Evolutionary conservation across 2,113 vertebrate genomes (phyloP).

Genomic region (Leptocoma aspasia): DNA sequence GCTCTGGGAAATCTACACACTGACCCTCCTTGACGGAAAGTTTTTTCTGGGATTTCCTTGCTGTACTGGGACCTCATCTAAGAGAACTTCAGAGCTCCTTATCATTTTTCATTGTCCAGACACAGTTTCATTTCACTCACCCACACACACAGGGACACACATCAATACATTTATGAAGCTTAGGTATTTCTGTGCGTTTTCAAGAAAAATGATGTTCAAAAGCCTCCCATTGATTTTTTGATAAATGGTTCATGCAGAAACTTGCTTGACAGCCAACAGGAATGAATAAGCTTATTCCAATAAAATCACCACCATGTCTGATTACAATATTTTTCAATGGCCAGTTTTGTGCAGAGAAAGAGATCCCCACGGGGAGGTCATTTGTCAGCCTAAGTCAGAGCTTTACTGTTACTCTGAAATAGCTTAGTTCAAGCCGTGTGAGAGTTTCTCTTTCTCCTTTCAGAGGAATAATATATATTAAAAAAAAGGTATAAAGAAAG

Average conservation of each 20-base stretch:
- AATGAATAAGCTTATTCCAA: conserved; percentile 65
- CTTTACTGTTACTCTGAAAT: conserved; percentile 33
- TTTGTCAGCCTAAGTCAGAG: conserved; percentile 45
- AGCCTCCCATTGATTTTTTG: conserved; percentile 51
- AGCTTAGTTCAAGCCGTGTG: not conserved
- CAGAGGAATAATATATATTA: not conserved
- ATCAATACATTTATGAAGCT: conserved; percentile 43
- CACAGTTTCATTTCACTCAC: conserved; percentile 20
- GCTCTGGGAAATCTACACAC: not conserved
- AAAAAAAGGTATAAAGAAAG: not conserved
- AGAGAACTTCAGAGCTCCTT: not conserved
- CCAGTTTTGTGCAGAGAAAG: conserved; percentile 48
- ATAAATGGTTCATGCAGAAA: conserved; percentile 47
- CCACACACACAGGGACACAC: not conserved
- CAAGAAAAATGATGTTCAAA: conserved; percentile 45
- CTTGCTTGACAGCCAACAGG: conserved; percentile 54
- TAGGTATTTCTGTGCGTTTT: conserved; percentile 17
- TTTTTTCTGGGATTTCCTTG: not conserved
- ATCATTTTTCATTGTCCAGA: not conserved
- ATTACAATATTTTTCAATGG: conserved; percentile 64
- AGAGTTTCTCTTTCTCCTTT: conserved; percentile 16
- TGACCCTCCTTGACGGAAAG: not conserved
- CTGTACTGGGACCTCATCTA: not conserved
- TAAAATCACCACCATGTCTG: conserved; percentile 52
- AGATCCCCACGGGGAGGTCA: not conserved